phyloP scores from a whole-genome alignment of 2,113 vertebrate species.

The Origma solitaria region DNA sequence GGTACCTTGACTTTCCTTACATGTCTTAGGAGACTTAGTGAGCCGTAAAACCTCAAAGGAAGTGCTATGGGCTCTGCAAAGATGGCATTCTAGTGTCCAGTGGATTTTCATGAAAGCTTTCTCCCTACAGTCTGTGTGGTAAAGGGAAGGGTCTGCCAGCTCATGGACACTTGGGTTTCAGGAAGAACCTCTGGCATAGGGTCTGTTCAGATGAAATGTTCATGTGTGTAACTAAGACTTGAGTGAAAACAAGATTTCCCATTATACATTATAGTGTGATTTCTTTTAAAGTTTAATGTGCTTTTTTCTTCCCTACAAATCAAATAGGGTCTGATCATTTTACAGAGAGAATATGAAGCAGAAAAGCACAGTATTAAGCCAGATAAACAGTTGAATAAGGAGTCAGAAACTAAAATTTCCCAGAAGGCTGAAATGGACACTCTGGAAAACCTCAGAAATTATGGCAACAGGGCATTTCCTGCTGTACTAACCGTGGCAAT shows the following conservation, averaged over 20 bases:
- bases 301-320: neutral
- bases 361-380: constrained; percentile 47
- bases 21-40: neutral
- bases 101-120: neutral
- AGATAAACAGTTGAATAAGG: constrained; percentile 29
- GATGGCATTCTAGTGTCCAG: neutral
- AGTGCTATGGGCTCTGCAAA: neutral
- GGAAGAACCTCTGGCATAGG: neutral
- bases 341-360: constrained; percentile 57
- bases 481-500: constrained; percentile 7
- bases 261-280: neutral
- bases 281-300: neutral
- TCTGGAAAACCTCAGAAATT: constrained; percentile 47
- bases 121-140: neutral
- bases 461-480: constrained; percentile 23
- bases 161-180: neutral
- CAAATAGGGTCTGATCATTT: neutral
- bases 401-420: constrained; percentile 40
- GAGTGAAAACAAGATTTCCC: neutral
- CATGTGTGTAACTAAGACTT: neutral
- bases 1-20: neutral
- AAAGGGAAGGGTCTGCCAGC: neutral
- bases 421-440: constrained; percentile 33
- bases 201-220: neutral
- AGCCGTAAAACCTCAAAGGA: accelerated